Evolutionary conservation across 1,140 invertebrate species (phyloP).

Genomic region (Ceratitis capitata): DNA sequence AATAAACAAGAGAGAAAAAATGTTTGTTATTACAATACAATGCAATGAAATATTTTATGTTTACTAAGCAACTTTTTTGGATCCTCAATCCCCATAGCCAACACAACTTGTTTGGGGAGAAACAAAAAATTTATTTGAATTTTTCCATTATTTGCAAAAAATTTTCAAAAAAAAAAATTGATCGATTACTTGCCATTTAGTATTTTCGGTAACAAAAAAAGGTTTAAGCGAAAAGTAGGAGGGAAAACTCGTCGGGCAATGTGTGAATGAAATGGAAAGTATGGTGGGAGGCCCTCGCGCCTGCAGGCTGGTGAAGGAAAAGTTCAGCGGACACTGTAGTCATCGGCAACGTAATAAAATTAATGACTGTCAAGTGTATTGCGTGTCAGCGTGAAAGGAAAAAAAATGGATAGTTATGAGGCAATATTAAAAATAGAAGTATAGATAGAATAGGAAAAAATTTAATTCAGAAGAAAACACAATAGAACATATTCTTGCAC

Average conservation of each 20-base stretch:
- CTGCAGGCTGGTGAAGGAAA: no score
- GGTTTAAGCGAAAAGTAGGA: not conserved
- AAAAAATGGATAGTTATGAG: not conserved
- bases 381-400: not conserved
- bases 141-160: constrained; percentile 18
- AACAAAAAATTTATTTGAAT: no score
- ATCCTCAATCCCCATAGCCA: not conserved
- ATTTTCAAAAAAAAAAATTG: constrained; percentile 17
- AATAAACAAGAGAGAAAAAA: not conserved
- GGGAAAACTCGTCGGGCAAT: not conserved
- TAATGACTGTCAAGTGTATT: constrained; percentile 34
- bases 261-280: not conserved
- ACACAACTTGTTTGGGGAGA: not conserved
- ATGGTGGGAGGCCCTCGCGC: not conserved
- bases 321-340: not conserved
- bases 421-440: not conserved
- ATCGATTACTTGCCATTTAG: constrained; percentile 14
- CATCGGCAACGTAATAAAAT: constrained; percentile 13
- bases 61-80: not conserved
- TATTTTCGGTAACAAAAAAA: constrained; percentile 15
- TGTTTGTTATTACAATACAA: not conserved
- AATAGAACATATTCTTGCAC: no score
- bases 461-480: not conserved
- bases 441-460: not conserved
- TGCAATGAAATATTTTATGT: not conserved